Percentiles rank a stretch among this genome's conserved stretches.
Evolutionary conservation across 92 coral and sea anemone species (phyloP).

Genomic region (Porites cylindrica): DNA sequence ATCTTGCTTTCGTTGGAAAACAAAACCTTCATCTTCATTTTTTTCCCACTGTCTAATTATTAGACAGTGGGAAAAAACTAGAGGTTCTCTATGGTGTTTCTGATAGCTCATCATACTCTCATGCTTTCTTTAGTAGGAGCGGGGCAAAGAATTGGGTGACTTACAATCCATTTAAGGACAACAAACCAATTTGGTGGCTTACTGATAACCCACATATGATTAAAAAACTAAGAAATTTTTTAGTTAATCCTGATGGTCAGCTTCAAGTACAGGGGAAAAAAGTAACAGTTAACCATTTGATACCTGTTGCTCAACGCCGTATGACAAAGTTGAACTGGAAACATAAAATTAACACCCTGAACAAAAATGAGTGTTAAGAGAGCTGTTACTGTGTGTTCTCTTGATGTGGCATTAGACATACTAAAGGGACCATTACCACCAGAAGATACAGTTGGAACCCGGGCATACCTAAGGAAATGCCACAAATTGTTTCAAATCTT

Average conservation of each 20-base stretch:
- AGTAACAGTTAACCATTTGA: background rate
- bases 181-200: slow-evolving; percentile 42
- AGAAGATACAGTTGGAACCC: slow-evolving; percentile 33
- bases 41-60: slow-evolving; percentile 7
- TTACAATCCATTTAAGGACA: slow-evolving; percentile 29
- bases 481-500: slow-evolving; percentile 42
- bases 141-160: slow-evolving; percentile 63
- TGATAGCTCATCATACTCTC: slow-evolving; percentile 60
- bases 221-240: slow-evolving; percentile 51
- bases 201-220: slow-evolving; percentile 47
- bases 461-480: slow-evolving; percentile 20
- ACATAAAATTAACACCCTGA: slow-evolving; percentile 32
- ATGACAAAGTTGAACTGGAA: slow-evolving; percentile 47
- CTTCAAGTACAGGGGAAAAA: background rate
- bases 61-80: slow-evolving; percentile 18
- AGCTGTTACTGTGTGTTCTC: slow-evolving; percentile 35
- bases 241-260: slow-evolving; percentile 33
- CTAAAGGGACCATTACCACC: slow-evolving; percentile 32
- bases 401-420: slow-evolving; percentile 54
- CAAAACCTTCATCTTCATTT: slow-evolving; percentile 5
- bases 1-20: slow-evolving; percentile 10
- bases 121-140: slow-evolving; percentile 43
- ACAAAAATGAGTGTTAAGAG: slow-evolving; percentile 57
- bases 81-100: slow-evolving; percentile 62
- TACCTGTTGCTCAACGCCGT: slow-evolving; percentile 13